Base-by-base conservation (phyloP, 1,140 invertebrate species). In the Pogonus chalceus region DNA sequence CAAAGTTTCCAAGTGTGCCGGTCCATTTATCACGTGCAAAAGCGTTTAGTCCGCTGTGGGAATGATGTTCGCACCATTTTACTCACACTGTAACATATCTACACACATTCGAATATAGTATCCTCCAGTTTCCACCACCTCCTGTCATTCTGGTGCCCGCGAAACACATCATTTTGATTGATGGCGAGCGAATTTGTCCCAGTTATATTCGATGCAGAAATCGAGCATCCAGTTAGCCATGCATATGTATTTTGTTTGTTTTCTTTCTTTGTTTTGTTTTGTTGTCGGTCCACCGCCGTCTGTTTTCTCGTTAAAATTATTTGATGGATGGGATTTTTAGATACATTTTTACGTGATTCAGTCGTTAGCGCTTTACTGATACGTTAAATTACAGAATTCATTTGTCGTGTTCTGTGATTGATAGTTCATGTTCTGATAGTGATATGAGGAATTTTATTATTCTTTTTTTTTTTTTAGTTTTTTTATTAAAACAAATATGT, bases 141-240 rank as follows among this genome's bases (percentile, higher is more conserved):
- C 9, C 37, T 43, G 4, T 16, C 4, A 4, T 18, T 7, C 26
- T 7, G 7, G 7, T 12, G 3, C 7, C 3, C 18, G 37, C 9
- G 4, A 9, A 7, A 43, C 9, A 43, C 37, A 43, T 43, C 26
- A 7, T 4, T 31, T 4, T 43, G 37, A 43, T 43, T 43, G 37
- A 43, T 43, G 37, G 37, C 37, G 18, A 43, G 37, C 18, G 37
- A 43, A 43, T 43, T 43, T 43, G 37, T 43, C 37, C 37, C 37
- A 10, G 37, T 31, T 31, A 31, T 43, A 43, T 43, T 43, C 18
- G 37, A 18, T 43, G 37, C 37, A 18, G 9, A 43, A 10, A 43
- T 18, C 37, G 37, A 3, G 37, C 18, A 12, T 43, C 4, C 26
- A 4, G 14, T 31, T 31, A 14, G 7, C 37, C 37, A 43, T 43